Conservation (phyloP, 2,113 vertebrate species). For the Lycaon pictus region DNA sequence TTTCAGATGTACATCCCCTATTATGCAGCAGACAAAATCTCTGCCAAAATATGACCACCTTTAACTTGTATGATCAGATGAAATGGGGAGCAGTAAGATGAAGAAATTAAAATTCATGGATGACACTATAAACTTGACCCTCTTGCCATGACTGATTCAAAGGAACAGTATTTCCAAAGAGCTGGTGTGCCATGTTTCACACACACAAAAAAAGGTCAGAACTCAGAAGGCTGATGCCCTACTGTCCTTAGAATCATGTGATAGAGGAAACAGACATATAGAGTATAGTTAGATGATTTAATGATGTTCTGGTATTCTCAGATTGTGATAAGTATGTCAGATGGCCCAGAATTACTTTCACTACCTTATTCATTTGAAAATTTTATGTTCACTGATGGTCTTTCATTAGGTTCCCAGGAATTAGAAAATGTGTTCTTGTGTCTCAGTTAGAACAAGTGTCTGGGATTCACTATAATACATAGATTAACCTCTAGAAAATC, state of each 20-base stretch:
- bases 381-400: neutral
- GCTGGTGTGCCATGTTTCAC: neutral
- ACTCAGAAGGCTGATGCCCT: neutral
- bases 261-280: neutral
- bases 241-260: neutral
- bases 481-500: neutral
- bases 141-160: neutral
- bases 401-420: constrained; percentile 16
- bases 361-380: constrained; percentile 32
- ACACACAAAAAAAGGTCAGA: constrained; percentile 37
- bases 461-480: neutral
- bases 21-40: neutral
- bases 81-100: neutral
- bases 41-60: neutral
- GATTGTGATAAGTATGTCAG: neutral
- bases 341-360: neutral
- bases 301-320: constrained; percentile 18
- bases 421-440: neutral
- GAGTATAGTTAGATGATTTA: neutral
- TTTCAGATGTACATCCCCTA: neutral
- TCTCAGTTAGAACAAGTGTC: neutral
- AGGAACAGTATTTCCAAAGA: neutral
- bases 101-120: constrained; percentile 70
- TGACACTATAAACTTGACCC: constrained; percentile 19
- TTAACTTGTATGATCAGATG: constrained; percentile 65